Conservation (phyloP, 2,888 invertebrate species). For the Rapana venosa region DNA sequence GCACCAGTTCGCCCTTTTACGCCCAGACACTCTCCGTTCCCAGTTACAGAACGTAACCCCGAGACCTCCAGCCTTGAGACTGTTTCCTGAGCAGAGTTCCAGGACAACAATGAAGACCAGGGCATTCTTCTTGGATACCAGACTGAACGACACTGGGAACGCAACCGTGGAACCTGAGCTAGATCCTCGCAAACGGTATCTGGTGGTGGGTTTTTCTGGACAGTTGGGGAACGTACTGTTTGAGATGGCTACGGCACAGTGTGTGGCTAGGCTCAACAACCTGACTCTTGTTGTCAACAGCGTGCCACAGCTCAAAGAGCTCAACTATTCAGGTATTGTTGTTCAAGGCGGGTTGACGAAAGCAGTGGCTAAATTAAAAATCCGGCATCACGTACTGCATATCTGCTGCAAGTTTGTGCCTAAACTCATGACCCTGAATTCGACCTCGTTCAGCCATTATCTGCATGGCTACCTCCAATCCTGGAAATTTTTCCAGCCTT, state of each 20-base stretch:
- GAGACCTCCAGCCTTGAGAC: too few species aligned
- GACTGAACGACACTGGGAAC: too few species aligned
- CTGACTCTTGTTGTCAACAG: neutral
- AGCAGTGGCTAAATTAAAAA: neutral
- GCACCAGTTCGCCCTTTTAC: too few species aligned
- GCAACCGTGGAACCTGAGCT: neutral
- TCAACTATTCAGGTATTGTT: neutral
- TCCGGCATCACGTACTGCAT: neutral
- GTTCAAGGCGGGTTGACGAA: neutral
- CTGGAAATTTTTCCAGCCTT: conserved; percentile 39
- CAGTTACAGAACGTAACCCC: too few species aligned
- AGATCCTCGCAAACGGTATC: neutral
- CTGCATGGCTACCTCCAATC: conserved; percentile 25
- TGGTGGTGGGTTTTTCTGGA: neutral
- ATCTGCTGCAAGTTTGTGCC: conserved; percentile 23
- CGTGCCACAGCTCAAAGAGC: neutral
- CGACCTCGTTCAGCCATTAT: neutral
- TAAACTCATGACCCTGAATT: neutral
- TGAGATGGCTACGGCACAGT: neutral
- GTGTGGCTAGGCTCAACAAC: neutral
- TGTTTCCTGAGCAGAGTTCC: too few species aligned
- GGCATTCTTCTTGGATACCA: too few species aligned
- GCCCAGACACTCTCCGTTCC: too few species aligned
- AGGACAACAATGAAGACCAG: too few species aligned
- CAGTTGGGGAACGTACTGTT: conserved; percentile 19